Conservation (phyloP, 2,113 vertebrate genomes). For the Leucoraja erinaceus region DNA sequence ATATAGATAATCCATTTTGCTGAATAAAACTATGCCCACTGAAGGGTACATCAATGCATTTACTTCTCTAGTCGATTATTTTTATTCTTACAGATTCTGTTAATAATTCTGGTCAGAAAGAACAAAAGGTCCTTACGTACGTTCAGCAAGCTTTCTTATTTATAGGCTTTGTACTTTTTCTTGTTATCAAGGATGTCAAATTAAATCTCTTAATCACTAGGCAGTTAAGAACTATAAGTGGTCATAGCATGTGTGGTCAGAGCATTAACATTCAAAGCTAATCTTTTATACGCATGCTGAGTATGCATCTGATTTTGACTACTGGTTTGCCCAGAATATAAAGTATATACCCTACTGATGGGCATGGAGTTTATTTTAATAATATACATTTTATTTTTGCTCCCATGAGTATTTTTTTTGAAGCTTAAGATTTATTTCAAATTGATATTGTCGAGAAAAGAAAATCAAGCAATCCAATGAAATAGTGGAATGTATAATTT, state of each 20-base stretch:
- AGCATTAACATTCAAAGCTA: neutral
- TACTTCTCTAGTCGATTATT: neutral
- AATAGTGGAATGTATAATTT: conserved; percentile 60
- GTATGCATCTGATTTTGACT: neutral
- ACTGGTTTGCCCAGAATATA: conserved; percentile 40
- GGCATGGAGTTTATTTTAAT: conserved; percentile 21
- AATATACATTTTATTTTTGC: neutral
- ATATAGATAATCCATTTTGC: too few species aligned
- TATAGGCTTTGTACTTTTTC: neutral
- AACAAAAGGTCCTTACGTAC: neutral
- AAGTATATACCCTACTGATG: conserved; percentile 42
- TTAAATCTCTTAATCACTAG: neutral
- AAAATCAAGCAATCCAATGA: conserved; percentile 59
- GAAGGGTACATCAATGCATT: neutral
- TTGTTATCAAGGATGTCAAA: neutral
- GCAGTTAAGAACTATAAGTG: too few species aligned
- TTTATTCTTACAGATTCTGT: neutral
- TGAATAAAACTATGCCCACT: neutral
- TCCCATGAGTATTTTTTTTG: neutral
- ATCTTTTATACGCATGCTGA: neutral
- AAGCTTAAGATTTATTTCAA: conserved; percentile 44
- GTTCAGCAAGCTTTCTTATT: neutral
- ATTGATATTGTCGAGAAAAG: conserved; percentile 73
- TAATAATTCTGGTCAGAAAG: neutral
- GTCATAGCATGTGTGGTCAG: neutral